Base-by-base conservation (phyloP, 2,797 vertebrate species). In the Gobio occitaniae region DNA sequence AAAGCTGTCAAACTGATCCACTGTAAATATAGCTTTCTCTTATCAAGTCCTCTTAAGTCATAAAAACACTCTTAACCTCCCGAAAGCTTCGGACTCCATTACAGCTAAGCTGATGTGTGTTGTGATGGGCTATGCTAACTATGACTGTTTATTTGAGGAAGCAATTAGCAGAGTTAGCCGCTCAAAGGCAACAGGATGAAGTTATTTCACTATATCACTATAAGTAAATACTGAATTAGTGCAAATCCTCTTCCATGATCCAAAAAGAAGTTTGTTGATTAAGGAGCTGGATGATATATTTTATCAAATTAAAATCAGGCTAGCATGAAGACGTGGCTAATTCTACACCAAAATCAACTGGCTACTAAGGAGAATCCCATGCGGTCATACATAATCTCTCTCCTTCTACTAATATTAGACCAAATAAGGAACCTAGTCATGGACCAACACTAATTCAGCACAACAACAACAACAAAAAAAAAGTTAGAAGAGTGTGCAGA, bases 391-490 rank as follows among this genome's bases (percentile, higher is more conserved):
- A 86, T 59, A 86, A 86, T 88, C 90, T 88, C 84, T 41, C 44
- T 82, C 41, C n/a, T 69, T 72, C 65, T 29, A 92, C 90, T 86
- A 91, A 69, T 68, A 83, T 80, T 88, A 88, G 89, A 87, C 90
- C 89, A 90, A 84, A 89, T 78, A 90, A 92, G 90, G 83, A 89
- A 90, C 87, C 89, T 93, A 92, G 93, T 90, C 92, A 79, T 50
- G 83, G 89, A 92, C 93, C 93, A 94, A 90, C 75, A 91, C 91
- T 91, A 91, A 93, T 92, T 94, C 90, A 90, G 77, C 91, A 90
- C 91, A 91, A 90, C 89, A 21, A 21, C n/a, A 10, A 32, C 12
- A 52, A 54, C 19, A 38, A 32, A 56, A 12, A 38, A 32, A 56
- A 12, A 15, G 21, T 41, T 59, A 0, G 36, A 68, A 10, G 17